Evolutionary conservation across 2,888 invertebrate genomes (phyloP), one percentile per base, ranked within the genome.

Genomic region (Agapetus fuscipes): DNA sequence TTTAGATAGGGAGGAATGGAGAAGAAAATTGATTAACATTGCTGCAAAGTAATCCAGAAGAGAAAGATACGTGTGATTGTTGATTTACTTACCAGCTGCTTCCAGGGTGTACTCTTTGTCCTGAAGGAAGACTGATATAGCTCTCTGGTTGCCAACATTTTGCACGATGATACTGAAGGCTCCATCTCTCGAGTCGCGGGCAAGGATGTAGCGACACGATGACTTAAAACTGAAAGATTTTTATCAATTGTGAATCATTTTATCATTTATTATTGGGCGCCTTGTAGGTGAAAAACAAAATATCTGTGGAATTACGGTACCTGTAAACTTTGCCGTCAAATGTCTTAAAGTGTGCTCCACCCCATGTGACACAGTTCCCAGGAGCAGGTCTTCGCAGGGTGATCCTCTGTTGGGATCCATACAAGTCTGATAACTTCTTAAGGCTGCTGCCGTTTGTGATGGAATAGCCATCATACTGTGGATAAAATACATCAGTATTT

Each of bases 241-340:
- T n/a, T n/a, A n/a, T n/a, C n/a, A n/a, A n/a, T n/a, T n/a, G n/a
- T n/a, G n/a, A n/a, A n/a, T n/a, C n/a, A n/a, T n/a, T n/a, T n/a
- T n/a, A n/a, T n/a, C n/a, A n/a, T n/a, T n/a, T n/a, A n/a, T n/a
- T n/a, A n/a, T n/a, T n/a, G n/a, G n/a, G n/a, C n/a, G n/a, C n/a
- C n/a, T n/a, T n/a, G n/a, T n/a, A n/a, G n/a, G n/a, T n/a, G n/a
- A n/a, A n/a, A 17, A 15, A 34, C 13, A n/a, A 13, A 27, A 41
- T 45, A 39, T 14, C 30, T 29, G 10, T 7, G 27, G 25, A 20
- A 36, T 35, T 29, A 37, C 37, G 24, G 37, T 61, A 80, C 80
- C 78, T 80, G 53, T 76, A 81, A 31, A 88, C 73, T 51, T 76
- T 73, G 5, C 87, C 87, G 61, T 91, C 89, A 53, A 90, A 90